Percentiles rank a stretch among this genome's conserved stretches.
Conservation (phyloP, 1,140 invertebrate species). For the Mya arenaria region DNA sequence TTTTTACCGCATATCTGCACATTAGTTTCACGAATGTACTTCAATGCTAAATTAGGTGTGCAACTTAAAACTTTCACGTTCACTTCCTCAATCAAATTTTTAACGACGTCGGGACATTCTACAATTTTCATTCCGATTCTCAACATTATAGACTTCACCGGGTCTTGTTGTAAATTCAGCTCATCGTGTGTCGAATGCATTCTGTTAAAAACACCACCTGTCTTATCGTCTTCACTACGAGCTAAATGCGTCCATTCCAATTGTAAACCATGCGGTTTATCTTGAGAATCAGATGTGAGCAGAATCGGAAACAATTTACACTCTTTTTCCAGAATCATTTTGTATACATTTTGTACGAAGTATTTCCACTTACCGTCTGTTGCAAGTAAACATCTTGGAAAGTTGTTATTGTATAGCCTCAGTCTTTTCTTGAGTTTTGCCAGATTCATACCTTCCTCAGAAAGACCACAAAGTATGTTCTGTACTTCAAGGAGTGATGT, state of each 20-base stretch:
- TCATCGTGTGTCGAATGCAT: background rate
- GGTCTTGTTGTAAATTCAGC: background rate
- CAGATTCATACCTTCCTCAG: background rate
- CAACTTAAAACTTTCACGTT: background rate
- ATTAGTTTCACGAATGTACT: background rate
- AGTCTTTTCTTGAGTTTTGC: background rate
- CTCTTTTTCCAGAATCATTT: background rate
- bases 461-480: slow-evolving; percentile 46
- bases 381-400: background rate
- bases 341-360: background rate
- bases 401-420: background rate
- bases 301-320: background rate
- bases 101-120: too few relatives aligned
- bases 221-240: background rate
- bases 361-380: background rate
- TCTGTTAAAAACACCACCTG: background rate
- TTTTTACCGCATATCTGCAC: background rate
- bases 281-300: background rate
- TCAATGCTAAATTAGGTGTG: background rate
- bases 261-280: too few relatives aligned
- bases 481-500: slow-evolving; percentile 19
- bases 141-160: background rate
- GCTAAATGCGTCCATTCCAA: background rate
- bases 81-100: background rate
- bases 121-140: background rate